Base-by-base conservation (phyloP, 2,113 vertebrate genomes). In the Acanthisitta chloris region DNA sequence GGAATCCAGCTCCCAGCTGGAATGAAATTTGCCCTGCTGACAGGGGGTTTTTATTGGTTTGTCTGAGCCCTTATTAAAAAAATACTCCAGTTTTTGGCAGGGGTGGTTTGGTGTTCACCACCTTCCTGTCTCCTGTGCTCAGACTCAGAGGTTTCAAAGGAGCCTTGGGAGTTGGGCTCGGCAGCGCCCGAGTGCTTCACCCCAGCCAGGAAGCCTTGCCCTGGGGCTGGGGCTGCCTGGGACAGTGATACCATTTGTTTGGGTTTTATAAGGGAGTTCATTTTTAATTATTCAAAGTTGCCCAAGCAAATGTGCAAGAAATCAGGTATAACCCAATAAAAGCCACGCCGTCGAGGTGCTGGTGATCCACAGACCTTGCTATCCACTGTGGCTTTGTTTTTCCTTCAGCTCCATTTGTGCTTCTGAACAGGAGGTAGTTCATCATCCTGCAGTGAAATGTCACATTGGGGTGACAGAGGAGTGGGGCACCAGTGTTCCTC, bases 41-140 rank as follows among this genome's bases (percentile, higher is more conserved):
- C 29, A 28, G 84, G 81, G 79, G 13, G 13, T 70, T 92, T 97
- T 96, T 97, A 97, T 94, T 72, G 91, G 95, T 88, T 94, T 90
- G 90, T 91, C 90, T 81, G 95, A 95, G 94, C 49, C 95, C 94
- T 97, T 95, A 92, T 95, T 96, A 96, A 96, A 93, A 51, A 96
- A 94, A 25, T 13, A 1, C 92, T 71, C 36, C 1, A 2, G 21
- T 29, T 93, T 73, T 94, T 94, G 93, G 86, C 96, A 95, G 91
- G 36, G 0, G 15, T 0, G 2, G 19, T 31, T 79, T 3, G 1
- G 55, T 9, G 10, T 7, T 12, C 67, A 73, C 81, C 80, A 66
- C 89, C 85, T 73, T n/a, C 13, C 17, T 25, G 72, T n/a, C 92
- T 87, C 57, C 48, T 3, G 66, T 2, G 36, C 85, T 94, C 90